Conservation (phyloP, 2,888 invertebrate genomes). For the Mongoloraphidia duomilia region DNA sequence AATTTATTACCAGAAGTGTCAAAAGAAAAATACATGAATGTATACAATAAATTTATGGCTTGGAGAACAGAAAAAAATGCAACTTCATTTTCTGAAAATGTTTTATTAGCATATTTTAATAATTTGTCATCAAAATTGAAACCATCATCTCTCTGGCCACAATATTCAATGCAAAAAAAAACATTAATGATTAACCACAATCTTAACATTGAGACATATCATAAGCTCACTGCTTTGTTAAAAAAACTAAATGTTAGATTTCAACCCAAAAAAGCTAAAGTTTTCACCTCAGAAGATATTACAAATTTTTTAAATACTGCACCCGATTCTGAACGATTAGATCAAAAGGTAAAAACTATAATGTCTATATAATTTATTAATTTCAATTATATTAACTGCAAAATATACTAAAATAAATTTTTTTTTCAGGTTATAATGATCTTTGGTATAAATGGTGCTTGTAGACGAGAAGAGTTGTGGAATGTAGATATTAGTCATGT, state of each 20-base stretch:
- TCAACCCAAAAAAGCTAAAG: conserved; percentile 4
- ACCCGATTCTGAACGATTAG: conserved; percentile 4
- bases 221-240: conserved; percentile 9
- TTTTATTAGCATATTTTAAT: too few species aligned
- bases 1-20: too few species aligned
- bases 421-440: too few species aligned
- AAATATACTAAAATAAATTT: too few species aligned
- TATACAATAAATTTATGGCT: neutral
- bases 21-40: neutral
- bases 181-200: conserved; percentile 7
- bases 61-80: neutral
- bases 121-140: too few species aligned
- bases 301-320: conserved; percentile 7
- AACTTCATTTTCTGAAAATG: too few species aligned
- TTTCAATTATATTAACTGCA: too few species aligned
- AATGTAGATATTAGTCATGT: too few species aligned
- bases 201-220: conserved; percentile 11
- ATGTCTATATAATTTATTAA: too few species aligned
- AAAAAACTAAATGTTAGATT: conserved; percentile 4
- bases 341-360: too few species aligned
- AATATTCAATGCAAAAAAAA: conserved; percentile 8
- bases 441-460: too few species aligned
- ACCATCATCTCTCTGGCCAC: conserved; percentile 6
- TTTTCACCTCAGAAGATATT: conserved; percentile 5
- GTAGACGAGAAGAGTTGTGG: too few species aligned